Evolutionary conservation across 2,797 vertebrate species (phyloP), one percentile per base, ranked within the genome.

Genomic region (Hemibagrus guttatus): DNA sequence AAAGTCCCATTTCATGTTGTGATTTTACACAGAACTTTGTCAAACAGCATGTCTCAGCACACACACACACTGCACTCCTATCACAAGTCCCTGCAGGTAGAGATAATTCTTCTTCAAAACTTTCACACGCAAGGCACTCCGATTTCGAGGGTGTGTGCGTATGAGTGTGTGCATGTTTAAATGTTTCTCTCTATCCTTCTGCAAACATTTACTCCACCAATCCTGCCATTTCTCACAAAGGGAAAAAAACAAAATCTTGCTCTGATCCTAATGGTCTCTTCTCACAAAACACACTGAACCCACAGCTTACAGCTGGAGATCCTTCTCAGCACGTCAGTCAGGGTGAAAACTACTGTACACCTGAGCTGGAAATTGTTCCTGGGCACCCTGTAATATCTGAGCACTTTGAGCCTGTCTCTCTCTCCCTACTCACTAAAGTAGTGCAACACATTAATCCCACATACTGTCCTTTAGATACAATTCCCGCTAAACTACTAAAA

Each of bases 1-100:
- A 5, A 52, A n/a, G 42, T 26, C 5, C n/a, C 14, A 4, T 39
- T 39, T 39, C 35, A 21, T 21, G 0, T 4, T 26, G 39, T 14
- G 42, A 26, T 74, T 74, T 74, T 46, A 46, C 23, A 26, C 21
- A n/a, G 42, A 74, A 52, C 42, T 6, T 49, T 6, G 19, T n/a
- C 23, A n/a, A 74, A 46, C 21, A 74, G 68, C 35, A 71, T 46
- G 23, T n/a, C 21, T 74, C 26, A 13, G 13, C 79, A 63, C 19
- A 63, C 39, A 82, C 42, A 66, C 61, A 82, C 61, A 66, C 42
- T 49, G 19, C 28, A 21, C n/a, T 31, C 68, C 85, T 12, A 72
- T 26, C 35, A 39, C 66, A 69, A 61, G 52, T 54, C 28, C 17
- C 42, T 19, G 64, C 63, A 83, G 46, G 63, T 63, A 81, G 26